Base-by-base conservation (phyloP, 35 echinoderm and acorn worm genomes). In the Hemicentrotus pulcherrimus region DNA sequence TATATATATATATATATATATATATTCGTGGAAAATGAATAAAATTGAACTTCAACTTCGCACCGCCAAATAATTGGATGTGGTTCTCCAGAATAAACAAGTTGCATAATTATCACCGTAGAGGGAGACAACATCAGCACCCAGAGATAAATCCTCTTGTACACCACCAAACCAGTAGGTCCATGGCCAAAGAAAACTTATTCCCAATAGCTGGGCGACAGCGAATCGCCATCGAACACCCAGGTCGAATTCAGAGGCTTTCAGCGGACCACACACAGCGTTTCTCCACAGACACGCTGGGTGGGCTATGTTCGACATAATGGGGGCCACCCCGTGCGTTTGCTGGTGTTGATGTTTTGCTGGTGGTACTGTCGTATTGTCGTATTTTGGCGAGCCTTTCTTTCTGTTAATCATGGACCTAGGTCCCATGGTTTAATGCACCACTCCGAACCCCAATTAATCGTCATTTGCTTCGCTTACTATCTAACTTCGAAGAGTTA, bases 251-350 rank as follows among this genome's bases (percentile, higher is more conserved):
- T 90, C 2, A 33, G 88, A 2, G 88, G 88, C 32, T 90, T 90
- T 90, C 46, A 47, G 9, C 88, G 88, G 88, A 90, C 88, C 88
- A 90, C 88, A 90, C 88, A 90, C 88, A 47, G 31, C 88, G 88
- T 90, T 90, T 90, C 46, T 90, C 32, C 88, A 30, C 88, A 33
- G 32, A 90, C 88, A 46, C 88, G 31, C 46, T 90, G 88, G 88
- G 88, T 90, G 88, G 88, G 88, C 88, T 90, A 28, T 47, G 88
- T 78, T 78, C 88, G 32, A 47, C 32, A 33, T 90, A 11, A 33
- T 18, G 46, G 32, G 88, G 88, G 88, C 88, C 88, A 90, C 88
- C 88, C 88, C 46, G 88, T 28, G 88, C n/a, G 88, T 32, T 47
- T 47, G 88, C 88, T 28, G 19, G 65, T 78, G 88, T 90, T 90